Evolutionary conservation across 2,113 vertebrate species (phyloP).

Genomic region (Amia ocellicauda): DNA sequence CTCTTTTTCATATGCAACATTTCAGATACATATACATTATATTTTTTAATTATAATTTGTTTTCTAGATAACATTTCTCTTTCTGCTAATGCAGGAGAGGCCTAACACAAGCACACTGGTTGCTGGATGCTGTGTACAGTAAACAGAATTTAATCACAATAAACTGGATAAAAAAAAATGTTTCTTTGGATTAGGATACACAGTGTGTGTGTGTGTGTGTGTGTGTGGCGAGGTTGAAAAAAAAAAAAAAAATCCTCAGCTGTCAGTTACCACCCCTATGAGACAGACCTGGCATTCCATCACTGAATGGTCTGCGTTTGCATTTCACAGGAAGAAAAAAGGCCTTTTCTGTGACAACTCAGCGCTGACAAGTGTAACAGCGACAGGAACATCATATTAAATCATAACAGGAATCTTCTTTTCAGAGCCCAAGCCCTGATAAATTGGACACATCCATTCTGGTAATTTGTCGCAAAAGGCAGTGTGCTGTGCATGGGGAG

Average conservation of each 20-base stretch:
- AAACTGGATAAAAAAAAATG: slow-evolving; percentile 64
- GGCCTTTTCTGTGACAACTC: slow-evolving; percentile 66
- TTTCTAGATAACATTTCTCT: no score
- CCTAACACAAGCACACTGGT: no score
- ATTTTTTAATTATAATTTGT: no score
- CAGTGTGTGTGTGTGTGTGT: background rate
- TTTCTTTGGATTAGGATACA: slow-evolving; percentile 65
- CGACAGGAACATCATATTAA: slow-evolving; percentile 70
- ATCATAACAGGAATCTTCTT: slow-evolving; percentile 63
- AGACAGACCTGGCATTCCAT: slow-evolving; percentile 60
- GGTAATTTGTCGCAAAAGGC: slow-evolving; percentile 53
- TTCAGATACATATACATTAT: no score
- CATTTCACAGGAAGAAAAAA: slow-evolving; percentile 60
- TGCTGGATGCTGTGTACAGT: no score
- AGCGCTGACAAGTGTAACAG: slow-evolving; percentile 67
- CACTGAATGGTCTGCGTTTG: slow-evolving; percentile 43
- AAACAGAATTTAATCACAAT: background rate
- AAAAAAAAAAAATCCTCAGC: slow-evolving; percentile 62
- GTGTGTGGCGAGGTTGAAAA: no score
- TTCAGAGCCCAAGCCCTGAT: slow-evolving; percentile 47
- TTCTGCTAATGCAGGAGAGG: no score
- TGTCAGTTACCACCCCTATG: slow-evolving; percentile 64
- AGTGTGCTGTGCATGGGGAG: slow-evolving; percentile 41
- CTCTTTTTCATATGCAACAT: no score
- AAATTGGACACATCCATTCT: slow-evolving; percentile 54